Base-by-base conservation (phyloP, 2,888 invertebrate species). In the Acanthoscelides obtectus region DNA sequence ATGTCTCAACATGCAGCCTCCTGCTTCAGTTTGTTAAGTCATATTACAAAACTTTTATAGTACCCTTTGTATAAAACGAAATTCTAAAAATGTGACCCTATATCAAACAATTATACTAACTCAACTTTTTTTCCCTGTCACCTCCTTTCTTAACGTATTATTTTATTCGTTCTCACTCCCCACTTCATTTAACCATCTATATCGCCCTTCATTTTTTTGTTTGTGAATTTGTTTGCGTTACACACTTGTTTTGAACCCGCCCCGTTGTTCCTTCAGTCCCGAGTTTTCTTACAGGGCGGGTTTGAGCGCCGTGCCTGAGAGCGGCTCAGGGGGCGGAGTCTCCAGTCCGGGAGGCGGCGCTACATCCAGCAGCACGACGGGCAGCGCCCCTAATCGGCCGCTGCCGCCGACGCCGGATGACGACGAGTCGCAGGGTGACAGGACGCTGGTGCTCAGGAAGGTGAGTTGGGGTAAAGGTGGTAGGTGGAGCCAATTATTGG, bases 401-500 rank as follows among this genome's bases (percentile, higher is more conserved):
- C 88, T 97, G 81, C 97, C 97, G 72, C 97, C 97, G 69, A 97
- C 97, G 70, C 97, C 97, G 65, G 97, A 96, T 84, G 97, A 97
- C 83, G 95, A 95, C 85, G 89, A 89, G 81, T 87, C 88, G 75
- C 86, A 86, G 80, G 92, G 93, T 72, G 96, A 96, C 86, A 91
- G 95, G 82, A 97, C 97, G 72, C 90, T 97, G 86, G 96, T 97
- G 83, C 93, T 96, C 90, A 92, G 96, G 87, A 90, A 96, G 91
- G 96, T 96, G 86, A 92, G 94, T 90, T 63, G 87, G 87, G 86
- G 83, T 21, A 2, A 20, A 12, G 45, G 5, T 45, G 45, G 45
- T 17, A 6, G 45, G 17, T 45, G 45, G 5, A 45, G 6, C n/a
- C n/a, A n/a, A n/a, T n/a, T n/a, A n/a, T n/a, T n/a, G n/a, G n/a